A percentile compares a stretch with the other conserved stretches of the same genome.
phyloP scores from a whole-genome alignment of 2,113 vertebrate genomes.

The Cyphomyrus discorhynchus region DNA sequence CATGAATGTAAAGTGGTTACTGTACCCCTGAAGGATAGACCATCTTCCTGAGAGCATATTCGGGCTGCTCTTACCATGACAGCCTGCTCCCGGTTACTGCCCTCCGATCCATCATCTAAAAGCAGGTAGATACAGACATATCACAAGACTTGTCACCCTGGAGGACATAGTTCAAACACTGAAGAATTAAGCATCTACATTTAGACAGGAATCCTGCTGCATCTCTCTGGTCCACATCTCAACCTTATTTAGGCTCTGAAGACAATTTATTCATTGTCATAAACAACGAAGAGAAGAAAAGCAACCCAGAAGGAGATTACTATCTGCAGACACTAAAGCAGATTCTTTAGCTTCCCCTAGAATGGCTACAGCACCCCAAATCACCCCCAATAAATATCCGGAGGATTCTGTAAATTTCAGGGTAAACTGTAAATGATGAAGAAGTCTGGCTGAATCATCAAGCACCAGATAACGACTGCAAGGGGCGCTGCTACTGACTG shows the following conservation, averaged over 20 bases:
- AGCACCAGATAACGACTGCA: not conserved
- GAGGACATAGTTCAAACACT: not conserved
- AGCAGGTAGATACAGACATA: not conserved
- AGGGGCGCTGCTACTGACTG: slow-evolving; percentile 19
- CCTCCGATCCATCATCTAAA: slow-evolving; percentile 34
- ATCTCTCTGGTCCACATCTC: not conserved
- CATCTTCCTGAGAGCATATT: not conserved
- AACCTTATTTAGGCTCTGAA: not conserved
- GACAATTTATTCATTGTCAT: not conserved
- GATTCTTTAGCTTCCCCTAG: not conserved
- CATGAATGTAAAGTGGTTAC: not conserved
- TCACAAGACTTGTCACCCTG: not conserved
- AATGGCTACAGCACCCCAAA: not conserved
- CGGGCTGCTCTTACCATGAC: slow-evolving; percentile 12
- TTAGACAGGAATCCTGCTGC: not conserved
- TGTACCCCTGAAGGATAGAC: not conserved
- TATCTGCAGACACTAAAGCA: not conserved
- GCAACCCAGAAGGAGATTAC: not conserved
- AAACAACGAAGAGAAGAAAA: not conserved
- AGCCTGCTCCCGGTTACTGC: slow-evolving; percentile 12
- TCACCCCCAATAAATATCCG: not conserved
- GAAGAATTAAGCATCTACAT: not conserved
- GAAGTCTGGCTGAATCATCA: not conserved
- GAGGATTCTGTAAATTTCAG: not conserved
- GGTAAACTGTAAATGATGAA: not conserved